Conservation (phyloP, 2,797 vertebrate species). For the Labroides dimidiatus region DNA sequence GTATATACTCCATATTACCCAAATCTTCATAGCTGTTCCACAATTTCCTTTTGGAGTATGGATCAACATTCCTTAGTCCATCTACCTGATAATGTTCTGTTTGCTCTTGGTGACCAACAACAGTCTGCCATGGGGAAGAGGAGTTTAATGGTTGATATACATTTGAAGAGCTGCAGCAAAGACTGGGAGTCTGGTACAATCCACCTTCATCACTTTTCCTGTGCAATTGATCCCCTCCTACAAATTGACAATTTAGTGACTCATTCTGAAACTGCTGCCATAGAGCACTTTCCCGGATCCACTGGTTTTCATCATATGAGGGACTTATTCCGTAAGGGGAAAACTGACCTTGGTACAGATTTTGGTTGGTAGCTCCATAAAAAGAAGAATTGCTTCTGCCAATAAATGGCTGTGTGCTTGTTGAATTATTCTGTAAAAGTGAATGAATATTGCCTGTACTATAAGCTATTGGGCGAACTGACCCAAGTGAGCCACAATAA, state of each 20-base stretch:
- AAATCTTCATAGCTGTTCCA: conserved; percentile 77
- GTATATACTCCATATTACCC: conserved; percentile 61
- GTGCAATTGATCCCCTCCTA: conserved; percentile 54
- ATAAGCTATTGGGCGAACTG: conserved; percentile 57
- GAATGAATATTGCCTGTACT: conserved; percentile 76
- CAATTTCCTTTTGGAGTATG: conserved; percentile 62
- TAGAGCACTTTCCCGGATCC: conserved; percentile 81
- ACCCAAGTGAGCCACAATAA: conserved; percentile 58
- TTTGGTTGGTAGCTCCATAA: conserved; percentile 50
- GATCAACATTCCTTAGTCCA: conserved; percentile 48
- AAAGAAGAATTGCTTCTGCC: conserved; percentile 68
- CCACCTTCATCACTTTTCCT: conserved; percentile 47
- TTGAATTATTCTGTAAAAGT: conserved; percentile 47
- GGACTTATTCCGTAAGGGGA: conserved; percentile 66
- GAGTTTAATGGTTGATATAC: conserved; percentile 54
- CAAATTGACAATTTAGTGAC: conserved; percentile 65
- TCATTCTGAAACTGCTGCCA: conserved; percentile 83
- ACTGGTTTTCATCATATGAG: conserved; percentile 80
- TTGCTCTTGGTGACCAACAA: conserved; percentile 57
- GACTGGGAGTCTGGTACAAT: conserved; percentile 39
- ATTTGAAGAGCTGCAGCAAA: conserved; percentile 57
- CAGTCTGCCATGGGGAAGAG: conserved; percentile 54
- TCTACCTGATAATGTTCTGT: conserved; percentile 48
- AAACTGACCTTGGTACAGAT: conserved; percentile 53
- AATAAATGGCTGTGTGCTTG: conserved; percentile 55